Evolutionary conservation across 2,113 vertebrate species (phyloP), one percentile per base, ranked within the genome.

Genomic region (Trematomus loennbergii): DNA sequence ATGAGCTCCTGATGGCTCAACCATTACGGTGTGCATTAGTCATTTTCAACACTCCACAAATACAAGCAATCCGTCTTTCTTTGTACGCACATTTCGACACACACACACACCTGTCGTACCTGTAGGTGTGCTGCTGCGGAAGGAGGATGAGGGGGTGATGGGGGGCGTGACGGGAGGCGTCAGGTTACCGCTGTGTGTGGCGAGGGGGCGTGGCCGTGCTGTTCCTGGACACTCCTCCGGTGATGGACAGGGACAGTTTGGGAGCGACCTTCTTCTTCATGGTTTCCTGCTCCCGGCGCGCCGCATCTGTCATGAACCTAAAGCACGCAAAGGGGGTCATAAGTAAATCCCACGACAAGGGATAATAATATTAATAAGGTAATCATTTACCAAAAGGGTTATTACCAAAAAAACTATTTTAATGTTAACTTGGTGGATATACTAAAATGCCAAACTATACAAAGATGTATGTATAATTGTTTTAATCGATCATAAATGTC

Each of bases 301-400:
- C 97, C 36, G 98, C 98, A 86, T 99, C 98, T 0, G 98, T 99
- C 98, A 99, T 98, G 94, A 99, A 99, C 86, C 98, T 99, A 93
- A 11, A 3, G 7, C 13, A 25, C 3, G 1, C 2, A 58, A 15
- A 3, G 25, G 15, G 4, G 18, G 0, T 20, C 13, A 50, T 62
- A 9, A 36, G 55, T 5, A 36, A 36, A 46, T 46, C n/a, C 18
- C 22, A 45, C 29, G 40, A 29, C 2, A 22, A n/a, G n/a, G n/a
- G n/a, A n/a, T n/a, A n/a, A n/a, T n/a, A n/a, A n/a, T n/a, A n/a
- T n/a, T n/a, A n/a, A n/a, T n/a, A n/a, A n/a, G n/a, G n/a, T n/a
- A n/a, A n/a, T n/a, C n/a, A n/a, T n/a, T n/a, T 7, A 50, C 20
- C 58, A 49, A 48, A 40, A n/a, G n/a, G n/a, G n/a, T n/a, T n/a